These are phyloP conservation scores for Mionectes olivaceus DNA, from an alignment of 2,797 vertebrate species.

Conservation along the genomic window DNA sequence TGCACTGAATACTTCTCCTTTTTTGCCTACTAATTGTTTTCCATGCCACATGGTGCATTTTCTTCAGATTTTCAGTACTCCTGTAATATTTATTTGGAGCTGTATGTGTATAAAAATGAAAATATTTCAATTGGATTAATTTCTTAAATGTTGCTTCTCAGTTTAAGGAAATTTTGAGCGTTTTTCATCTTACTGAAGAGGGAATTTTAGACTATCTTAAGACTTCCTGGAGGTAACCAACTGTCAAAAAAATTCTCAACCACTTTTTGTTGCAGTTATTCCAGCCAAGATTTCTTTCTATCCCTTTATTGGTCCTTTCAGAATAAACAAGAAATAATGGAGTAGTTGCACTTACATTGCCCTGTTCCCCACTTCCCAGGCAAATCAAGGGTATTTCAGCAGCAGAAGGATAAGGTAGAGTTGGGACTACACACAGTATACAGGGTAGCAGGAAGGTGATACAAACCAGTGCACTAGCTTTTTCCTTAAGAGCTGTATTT, in stretches of 20 bases:
- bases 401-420: constrained; percentile 6
- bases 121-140: background rate
- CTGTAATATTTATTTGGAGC: constrained; percentile 26
- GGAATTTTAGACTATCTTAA: background rate
- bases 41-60: constrained; percentile 26
- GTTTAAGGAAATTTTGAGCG: background rate
- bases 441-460: background rate
- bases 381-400: constrained; percentile 21
- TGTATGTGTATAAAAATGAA: background rate
- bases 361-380: constrained; percentile 21
- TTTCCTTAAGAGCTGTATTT: background rate
- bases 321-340: constrained; percentile 40
- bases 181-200: background rate
- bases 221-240: constrained; percentile 27
- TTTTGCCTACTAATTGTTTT: constrained; percentile 62
- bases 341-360: background rate
- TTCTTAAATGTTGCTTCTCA: background rate
- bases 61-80: constrained; percentile 13
- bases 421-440: background rate
- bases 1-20: constrained; percentile 41
- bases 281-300: constrained; percentile 29
- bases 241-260: background rate
- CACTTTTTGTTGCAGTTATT: constrained; percentile 14
- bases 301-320: constrained; percentile 35
- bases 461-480: background rate